Evolutionary conservation across 2,888 invertebrate species (phyloP), one percentile per base, ranked within the genome.

Genomic region (Andrena bucephala): DNA sequence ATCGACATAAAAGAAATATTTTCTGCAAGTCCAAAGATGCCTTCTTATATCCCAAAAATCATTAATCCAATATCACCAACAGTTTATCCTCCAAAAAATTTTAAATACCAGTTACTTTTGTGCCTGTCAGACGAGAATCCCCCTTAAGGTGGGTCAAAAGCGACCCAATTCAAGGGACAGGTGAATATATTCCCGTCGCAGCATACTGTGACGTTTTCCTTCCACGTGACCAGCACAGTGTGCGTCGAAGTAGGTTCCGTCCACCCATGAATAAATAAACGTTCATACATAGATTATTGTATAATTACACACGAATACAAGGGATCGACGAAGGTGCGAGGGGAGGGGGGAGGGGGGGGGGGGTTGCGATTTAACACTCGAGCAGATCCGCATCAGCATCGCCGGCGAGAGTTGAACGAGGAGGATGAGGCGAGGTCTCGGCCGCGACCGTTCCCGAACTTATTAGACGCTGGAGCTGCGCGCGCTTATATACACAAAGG

Each of bases 351-450:
- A 0, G 20, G 20, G 20, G 20, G 20, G 20, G 0, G 54, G 27
- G 48, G 59, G 27, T 16, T 57, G 33, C 62, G 57, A 71, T 70
- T 77, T 72, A 67, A 76, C 52, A 52, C 75, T 82, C 62, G 36
- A 62, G 57, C 68, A 65, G 42, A 62, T 67, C 63, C 33, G 71
- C 75, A 67, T 82, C 81, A 66, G 60, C 76, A 6, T 73, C 54
- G 33, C 36, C 65, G 57, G 20, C 5, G 65, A 57, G 59, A 63
- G 75, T 63, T 69, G 31, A 67, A 68, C 8, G 60, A 27, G 54
- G 68, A 50, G 74, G 72, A 74, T 60, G 67, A 31, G 42, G 27
- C 71, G 83, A 88, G 89, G 89, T 90, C 89, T 89, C 82, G 90
- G 90, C 89, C 89, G 88, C 36, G 60, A 73, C 74, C 81, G 83